phyloP scores from a whole-genome alignment of 2,888 invertebrate genomes.

The Drosophila quinaria region DNA sequence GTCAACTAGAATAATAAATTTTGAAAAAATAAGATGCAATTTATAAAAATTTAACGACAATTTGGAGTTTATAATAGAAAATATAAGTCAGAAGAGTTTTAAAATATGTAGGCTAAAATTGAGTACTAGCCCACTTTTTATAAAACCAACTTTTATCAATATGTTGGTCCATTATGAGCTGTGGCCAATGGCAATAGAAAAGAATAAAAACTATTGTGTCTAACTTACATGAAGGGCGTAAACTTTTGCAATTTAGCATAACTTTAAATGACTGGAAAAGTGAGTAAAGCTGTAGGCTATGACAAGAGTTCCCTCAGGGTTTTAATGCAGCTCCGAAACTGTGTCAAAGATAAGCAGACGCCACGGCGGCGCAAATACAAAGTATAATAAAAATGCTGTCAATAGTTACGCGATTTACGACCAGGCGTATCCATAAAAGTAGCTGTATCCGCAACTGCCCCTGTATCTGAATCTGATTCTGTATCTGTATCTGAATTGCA shows the following conservation, averaged over 20 bases:
- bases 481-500: conserved; percentile 40
- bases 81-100: not conserved
- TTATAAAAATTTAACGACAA: too few species aligned
- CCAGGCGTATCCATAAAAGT: conserved; percentile 46
- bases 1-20: too few species aligned
- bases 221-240: conserved; percentile 9
- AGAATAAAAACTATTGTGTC: conserved; percentile 3
- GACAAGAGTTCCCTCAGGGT: conserved; percentile 12
- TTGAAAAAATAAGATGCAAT: too few species aligned
- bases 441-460: conserved; percentile 28
- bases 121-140: not conserved
- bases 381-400: conserved; percentile 55
- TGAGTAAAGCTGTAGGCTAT: conserved; percentile 21
- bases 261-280: conserved; percentile 5
- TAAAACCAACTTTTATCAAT: conserved; percentile 12
- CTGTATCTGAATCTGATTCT: conserved; percentile 35
- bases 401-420: conserved; percentile 67
- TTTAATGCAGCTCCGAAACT: conserved; percentile 46
- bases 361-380: conserved; percentile 42
- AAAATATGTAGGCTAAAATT: not conserved
- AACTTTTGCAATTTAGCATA: conserved; percentile 27
- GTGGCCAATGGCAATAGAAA: conserved; percentile 14
- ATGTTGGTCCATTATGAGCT: conserved; percentile 27
- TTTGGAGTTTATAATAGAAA: too few species aligned
- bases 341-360: conserved; percentile 68